Conservation (phyloP, 1,140 invertebrate genomes). For the Medauroidea extradentata region DNA sequence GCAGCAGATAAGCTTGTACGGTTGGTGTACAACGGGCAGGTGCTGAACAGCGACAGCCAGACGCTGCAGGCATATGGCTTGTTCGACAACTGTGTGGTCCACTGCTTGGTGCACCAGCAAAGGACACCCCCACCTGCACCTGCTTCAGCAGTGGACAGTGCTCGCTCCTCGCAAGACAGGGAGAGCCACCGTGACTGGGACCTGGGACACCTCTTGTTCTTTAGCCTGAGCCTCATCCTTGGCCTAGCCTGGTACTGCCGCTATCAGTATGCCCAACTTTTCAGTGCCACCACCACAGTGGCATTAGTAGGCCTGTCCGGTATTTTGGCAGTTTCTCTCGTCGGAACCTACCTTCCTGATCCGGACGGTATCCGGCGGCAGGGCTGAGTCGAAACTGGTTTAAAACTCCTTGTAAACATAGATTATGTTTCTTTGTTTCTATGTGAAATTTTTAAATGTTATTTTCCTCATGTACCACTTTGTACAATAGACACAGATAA, state of each 20-base stretch:
- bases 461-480: no score
- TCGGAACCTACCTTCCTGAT: constrained; percentile 48
- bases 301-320: constrained; percentile 55
- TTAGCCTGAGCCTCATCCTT: constrained; percentile 50
- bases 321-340: constrained; percentile 51
- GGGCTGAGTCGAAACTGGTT: no score
- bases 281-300: constrained; percentile 57
- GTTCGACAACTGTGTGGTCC: constrained; percentile 81
- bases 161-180: constrained; percentile 2
- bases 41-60: constrained; percentile 67
- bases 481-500: no score
- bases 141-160: background rate
- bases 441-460: no score
- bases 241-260: constrained; percentile 58
- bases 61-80: constrained; percentile 75
- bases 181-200: constrained; percentile 30
- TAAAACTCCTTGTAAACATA: no score
- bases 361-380: constrained; percentile 40
- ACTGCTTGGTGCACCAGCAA: constrained; percentile 71
- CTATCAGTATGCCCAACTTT: constrained; percentile 56
- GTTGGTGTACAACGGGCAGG: constrained; percentile 83
- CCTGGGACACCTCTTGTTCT: constrained; percentile 42
- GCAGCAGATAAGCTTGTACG: constrained; percentile 70
- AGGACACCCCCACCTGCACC: constrained; percentile 22
- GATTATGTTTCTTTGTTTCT: no score